These are phyloP conservation scores for Vanacampus margaritifer DNA, from an alignment of 2,113 vertebrate genomes.

Conservation along the genomic window DNA sequence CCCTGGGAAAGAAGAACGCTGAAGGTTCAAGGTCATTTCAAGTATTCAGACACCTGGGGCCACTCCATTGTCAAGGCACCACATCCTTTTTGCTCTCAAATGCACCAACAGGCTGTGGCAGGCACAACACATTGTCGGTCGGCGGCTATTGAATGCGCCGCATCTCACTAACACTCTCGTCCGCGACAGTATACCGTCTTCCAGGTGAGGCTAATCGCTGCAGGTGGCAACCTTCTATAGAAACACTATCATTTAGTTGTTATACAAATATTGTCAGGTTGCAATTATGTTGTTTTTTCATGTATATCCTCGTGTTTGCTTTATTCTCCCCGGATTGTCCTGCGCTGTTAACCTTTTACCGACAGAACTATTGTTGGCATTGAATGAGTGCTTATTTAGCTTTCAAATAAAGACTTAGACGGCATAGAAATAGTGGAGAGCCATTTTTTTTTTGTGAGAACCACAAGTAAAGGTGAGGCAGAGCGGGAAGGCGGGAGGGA, in stretches of 20 bases:
- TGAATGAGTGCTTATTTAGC: slow-evolving; percentile 13
- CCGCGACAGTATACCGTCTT: slow-evolving; percentile 39
- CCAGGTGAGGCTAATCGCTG: slow-evolving; percentile 48
- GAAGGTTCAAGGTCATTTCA: slow-evolving; percentile 71
- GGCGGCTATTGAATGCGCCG: slow-evolving; percentile 24
- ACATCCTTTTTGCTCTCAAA: slow-evolving; percentile 54
- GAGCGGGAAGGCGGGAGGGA: slow-evolving; percentile 56
- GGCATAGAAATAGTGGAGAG: slow-evolving; percentile 20
- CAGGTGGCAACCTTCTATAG: slow-evolving; percentile 31
- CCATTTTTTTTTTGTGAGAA: slow-evolving; percentile 35
- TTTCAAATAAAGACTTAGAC: slow-evolving; percentile 9
- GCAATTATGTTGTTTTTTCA: not conserved
- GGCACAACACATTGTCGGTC: slow-evolving; percentile 34
- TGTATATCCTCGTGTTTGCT: not conserved
- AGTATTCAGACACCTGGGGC: slow-evolving; percentile 65
- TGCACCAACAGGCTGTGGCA: slow-evolving; percentile 29
- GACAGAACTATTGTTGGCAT: slow-evolving; percentile 15
- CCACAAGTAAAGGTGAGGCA: slow-evolving; percentile 55
- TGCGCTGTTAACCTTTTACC: slow-evolving; percentile 1
- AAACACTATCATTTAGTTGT: slow-evolving; percentile 31
- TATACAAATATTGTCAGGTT: slow-evolving; percentile 10
- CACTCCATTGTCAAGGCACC: slow-evolving; percentile 58
- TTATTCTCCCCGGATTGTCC: not conserved
- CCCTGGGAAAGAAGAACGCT: slow-evolving; percentile 63
- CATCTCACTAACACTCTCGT: slow-evolving; percentile 26